These are phyloP conservation scores for Aplysina aerophoba DNA, from an alignment of 37 sponge, comb jelly and placozoan genomes.

Conservation along the genomic window DNA sequence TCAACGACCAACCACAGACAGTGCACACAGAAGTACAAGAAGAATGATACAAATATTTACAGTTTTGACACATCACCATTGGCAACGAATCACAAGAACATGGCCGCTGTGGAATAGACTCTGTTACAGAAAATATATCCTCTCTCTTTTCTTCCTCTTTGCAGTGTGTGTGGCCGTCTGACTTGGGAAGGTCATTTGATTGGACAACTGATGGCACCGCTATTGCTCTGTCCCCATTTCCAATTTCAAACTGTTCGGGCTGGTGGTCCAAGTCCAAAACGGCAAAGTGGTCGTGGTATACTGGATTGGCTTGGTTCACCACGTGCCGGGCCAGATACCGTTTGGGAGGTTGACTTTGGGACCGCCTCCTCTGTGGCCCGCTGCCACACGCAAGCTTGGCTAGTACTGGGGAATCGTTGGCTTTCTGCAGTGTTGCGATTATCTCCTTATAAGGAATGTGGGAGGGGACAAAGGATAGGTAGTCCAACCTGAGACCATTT, in stretches of 20 bases:
- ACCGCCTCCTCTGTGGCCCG: neutral
- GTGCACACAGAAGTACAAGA: neutral
- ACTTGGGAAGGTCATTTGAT: no score
- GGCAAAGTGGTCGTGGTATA: slow-evolving; percentile 35
- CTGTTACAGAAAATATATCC: no score
- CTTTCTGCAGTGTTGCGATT: neutral
- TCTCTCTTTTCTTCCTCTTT: no score
- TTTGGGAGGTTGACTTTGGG: neutral
- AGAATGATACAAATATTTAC: slow-evolving; percentile 23
- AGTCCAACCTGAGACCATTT: neutral
- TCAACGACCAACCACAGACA: neutral
- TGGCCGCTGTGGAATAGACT: no score
- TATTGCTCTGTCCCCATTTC: no score
- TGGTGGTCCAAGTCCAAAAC: neutral
- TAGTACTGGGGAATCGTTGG: no score
- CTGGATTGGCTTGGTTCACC: neutral
- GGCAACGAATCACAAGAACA: neutral
- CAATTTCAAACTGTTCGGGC: neutral
- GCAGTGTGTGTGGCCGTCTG: no score
- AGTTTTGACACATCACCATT: slow-evolving; percentile 15
- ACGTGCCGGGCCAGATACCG: neutral
- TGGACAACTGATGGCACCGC: no score
- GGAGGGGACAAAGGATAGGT: slow-evolving; percentile 12
- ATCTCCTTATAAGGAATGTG: slow-evolving; percentile 21
- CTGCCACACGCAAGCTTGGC: neutral